Base-by-base conservation (phyloP, 2,888 invertebrate genomes). In the Acanthopleura granulata region DNA sequence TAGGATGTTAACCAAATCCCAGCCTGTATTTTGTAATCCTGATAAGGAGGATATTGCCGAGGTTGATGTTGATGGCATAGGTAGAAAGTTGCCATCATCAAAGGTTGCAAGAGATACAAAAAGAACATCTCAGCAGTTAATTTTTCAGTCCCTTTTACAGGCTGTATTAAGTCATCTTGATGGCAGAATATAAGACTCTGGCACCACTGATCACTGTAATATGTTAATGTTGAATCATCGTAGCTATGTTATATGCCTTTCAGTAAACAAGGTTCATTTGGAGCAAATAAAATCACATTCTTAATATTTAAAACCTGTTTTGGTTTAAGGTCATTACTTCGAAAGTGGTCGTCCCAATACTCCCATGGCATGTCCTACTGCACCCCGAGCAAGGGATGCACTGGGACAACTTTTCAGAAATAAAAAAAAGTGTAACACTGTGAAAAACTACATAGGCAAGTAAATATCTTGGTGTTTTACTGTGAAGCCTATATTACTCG, bases 341-440 rank as follows among this genome's bases (percentile, higher is more conserved):
- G 18, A n/a, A 57, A 12, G 3, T 57, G 18, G 57, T 57, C 6
- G 57, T 57, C 57, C 57, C 3, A 12, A 4, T 6, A 22, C 1
- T 6, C 57, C 12, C 57, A 57, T 22, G 18, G 40, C 3, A 57
- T 22, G 18, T 57, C 57, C 57, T 22, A 57, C 57, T n/a, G 57
- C 22, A 22, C 12, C 57, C 57, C 57, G 18, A 57, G 12, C 12
- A 57, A 12, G 66, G 66, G 66, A 27, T 66, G 29, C 29, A 66
- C 62, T 62, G 62, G 62, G 62, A 62, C 66, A 66, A 16, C 22
- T 66, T 66, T 66, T 66, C 57, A 57, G 57, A 22, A 57, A n/a
- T 57, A 22, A 57, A 57, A 51, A 51, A 57, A 57, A 57, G 18
- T 22, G 40, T 3, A 40, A 57, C 22, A n/a, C 22, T 57, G 12